These are phyloP conservation scores for Hafferia zeledoni DNA, from an alignment of 2,797 vertebrate genomes.

Conservation along the genomic window DNA sequence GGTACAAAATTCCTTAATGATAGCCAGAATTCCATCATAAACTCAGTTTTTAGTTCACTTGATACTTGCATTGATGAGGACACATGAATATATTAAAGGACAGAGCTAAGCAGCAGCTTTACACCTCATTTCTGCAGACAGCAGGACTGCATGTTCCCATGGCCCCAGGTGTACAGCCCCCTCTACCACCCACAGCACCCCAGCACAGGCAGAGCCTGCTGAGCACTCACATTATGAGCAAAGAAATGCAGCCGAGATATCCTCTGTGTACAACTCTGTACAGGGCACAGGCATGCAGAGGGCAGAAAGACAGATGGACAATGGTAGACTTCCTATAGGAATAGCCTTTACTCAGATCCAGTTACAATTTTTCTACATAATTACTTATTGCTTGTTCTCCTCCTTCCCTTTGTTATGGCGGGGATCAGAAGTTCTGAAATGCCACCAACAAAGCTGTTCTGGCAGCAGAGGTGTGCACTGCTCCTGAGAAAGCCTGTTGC, in stretches of 20 bases:
- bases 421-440: background rate
- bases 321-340: rapidly evolving
- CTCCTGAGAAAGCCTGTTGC: background rate
- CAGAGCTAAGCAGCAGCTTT: background rate
- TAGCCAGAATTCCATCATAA: conserved; percentile 2
- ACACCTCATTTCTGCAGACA: background rate
- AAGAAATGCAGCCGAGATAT: background rate
- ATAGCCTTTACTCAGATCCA: background rate
- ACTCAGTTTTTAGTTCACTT: background rate
- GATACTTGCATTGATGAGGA: background rate
- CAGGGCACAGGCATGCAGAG: rapidly evolving
- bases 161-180: background rate
- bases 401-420: background rate
- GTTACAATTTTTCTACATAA: background rate
- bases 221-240: background rate
- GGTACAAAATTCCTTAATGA: conserved; percentile 45
- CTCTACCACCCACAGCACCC: background rate
- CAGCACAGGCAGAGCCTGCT: background rate
- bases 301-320: rapidly evolving
- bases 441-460: background rate
- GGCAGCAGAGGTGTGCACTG: background rate
- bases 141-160: background rate
- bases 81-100: background rate
- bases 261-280: background rate
- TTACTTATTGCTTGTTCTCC: background rate